Conservation (phyloP, 53 echinoderm and acorn worm species). For the Antedon mediterranea region DNA sequence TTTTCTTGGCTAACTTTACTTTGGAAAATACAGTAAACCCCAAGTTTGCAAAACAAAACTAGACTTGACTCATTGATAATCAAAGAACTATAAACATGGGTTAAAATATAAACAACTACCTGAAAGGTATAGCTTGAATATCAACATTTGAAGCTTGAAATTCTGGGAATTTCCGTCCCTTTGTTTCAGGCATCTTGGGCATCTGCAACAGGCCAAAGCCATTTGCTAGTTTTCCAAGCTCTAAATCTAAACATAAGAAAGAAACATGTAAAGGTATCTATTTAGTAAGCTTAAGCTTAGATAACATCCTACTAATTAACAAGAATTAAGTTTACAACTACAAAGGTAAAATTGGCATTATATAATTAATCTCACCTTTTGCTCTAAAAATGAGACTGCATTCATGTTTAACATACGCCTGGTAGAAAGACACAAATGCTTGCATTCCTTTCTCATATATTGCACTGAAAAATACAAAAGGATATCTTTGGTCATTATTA, state of each 20-base stretch:
- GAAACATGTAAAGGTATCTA: not conserved
- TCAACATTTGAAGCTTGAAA: conserved; percentile 46
- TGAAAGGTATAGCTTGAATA: conserved; percentile 66
- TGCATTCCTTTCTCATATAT: conserved; percentile 72
- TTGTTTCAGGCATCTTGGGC: conserved; percentile 90
- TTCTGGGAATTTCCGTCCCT: conserved; percentile 53
- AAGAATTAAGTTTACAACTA: not conserved
- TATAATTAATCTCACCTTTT: conserved; percentile 37
- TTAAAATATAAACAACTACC: conserved; percentile 15
- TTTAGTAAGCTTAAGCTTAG: not conserved
- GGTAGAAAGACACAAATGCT: conserved; percentile 88
- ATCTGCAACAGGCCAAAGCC: conserved; percentile 76
- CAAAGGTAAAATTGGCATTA: not conserved
- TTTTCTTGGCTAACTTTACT: no score
- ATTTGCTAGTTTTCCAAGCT: conserved; percentile 66
- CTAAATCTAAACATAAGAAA: conserved; percentile 38
- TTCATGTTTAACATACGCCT: conserved; percentile 89
- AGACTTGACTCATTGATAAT: not conserved
- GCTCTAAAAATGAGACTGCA: conserved; percentile 86
- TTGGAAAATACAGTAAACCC: no score
- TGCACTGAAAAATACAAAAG: conserved; percentile 28
- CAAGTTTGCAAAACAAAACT: not conserved
- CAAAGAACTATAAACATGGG: not conserved
- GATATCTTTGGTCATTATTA: not conserved
- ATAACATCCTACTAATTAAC: no score